Percentiles rank a stretch among this genome's conserved stretches.
These are phyloP conservation scores for Microcebus griseorufus DNA, from an alignment of 2,113 vertebrate species.

Conservation along the genomic window DNA sequence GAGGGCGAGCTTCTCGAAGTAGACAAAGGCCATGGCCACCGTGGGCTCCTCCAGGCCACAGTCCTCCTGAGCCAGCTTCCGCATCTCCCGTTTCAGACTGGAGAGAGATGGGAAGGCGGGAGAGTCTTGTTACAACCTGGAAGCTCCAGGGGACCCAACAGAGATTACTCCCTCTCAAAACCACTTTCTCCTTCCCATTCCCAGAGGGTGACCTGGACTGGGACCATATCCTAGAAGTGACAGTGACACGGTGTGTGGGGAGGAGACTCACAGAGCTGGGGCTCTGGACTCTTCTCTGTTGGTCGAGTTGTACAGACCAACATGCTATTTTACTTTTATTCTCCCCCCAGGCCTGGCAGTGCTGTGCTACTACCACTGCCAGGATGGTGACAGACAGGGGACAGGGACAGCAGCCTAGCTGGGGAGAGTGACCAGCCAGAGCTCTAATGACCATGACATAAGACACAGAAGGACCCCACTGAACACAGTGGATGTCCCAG, in stretches of 20 bases:
- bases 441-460: fast-evolving
- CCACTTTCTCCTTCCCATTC: neutral
- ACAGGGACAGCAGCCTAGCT: neutral
- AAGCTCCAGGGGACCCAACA: neutral
- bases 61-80: constrained; percentile 95
- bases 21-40: constrained; percentile 98
- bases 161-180: neutral
- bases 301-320: neutral
- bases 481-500: neutral
- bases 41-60: constrained; percentile 97
- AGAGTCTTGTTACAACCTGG: neutral
- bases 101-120: constrained; percentile 18
- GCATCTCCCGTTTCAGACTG: constrained; percentile 97
- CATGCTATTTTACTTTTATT: neutral
- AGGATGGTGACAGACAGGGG: neutral
- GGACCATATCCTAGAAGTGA: neutral
- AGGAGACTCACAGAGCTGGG: neutral
- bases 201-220: neutral
- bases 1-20: constrained; percentile 98
- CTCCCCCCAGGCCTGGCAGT: neutral
- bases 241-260: no score
- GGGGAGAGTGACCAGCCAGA: neutral
- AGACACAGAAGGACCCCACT: neutral
- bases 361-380: neutral
- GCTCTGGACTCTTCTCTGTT: neutral